Percentiles rank a stretch among this genome's conserved stretches.
Evolutionary conservation across 2,797 vertebrate species (phyloP).

Genomic region (Tamandua tetradactyla): DNA sequence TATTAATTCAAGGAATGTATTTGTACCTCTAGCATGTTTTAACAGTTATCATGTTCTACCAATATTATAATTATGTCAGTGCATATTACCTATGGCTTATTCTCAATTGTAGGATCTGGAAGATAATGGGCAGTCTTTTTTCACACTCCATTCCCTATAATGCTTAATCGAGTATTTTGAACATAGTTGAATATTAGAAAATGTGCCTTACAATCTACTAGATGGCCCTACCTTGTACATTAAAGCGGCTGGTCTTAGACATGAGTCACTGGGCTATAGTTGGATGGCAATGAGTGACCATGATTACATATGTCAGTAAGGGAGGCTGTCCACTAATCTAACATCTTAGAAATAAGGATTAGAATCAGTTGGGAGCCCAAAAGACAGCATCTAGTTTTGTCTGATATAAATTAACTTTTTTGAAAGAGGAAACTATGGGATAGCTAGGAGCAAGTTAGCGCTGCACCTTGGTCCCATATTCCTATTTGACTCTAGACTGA

Average conservation of each 20-base stretch:
- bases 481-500: neutral
- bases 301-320: neutral
- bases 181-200: neutral
- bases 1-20: neutral
- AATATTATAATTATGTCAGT: neutral
- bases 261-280: neutral
- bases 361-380: neutral
- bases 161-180: neutral
- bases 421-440: neutral
- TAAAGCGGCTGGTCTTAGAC: neutral
- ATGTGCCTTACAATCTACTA: neutral
- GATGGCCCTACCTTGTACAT: neutral
- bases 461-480: conserved; percentile 22
- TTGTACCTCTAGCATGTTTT: neutral
- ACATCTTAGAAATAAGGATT: conserved; percentile 19
- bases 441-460: neutral
- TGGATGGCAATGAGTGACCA: neutral
- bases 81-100: neutral
- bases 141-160: neutral
- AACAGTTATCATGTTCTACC: neutral
- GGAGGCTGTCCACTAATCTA: neutral
- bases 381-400: neutral
- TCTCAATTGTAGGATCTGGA: neutral
- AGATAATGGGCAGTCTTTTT: neutral
- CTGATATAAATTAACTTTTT: neutral